Evolutionary conservation across 2,888 invertebrate species (phyloP), one percentile per base, ranked within the genome.

Genomic region (Agrenia bidenticulata): DNA sequence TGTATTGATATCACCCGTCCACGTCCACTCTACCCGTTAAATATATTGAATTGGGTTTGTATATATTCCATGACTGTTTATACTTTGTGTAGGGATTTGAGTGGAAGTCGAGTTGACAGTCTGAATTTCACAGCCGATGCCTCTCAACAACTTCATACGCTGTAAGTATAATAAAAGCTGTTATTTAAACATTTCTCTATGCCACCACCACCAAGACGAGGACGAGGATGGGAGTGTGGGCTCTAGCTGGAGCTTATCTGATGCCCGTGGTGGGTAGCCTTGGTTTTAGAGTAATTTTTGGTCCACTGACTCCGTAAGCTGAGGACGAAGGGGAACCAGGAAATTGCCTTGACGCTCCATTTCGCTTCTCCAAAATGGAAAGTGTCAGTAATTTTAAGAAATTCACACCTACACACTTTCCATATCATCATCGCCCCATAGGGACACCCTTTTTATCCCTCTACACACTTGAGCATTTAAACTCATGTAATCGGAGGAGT

Each of bases 41-140:
- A 11, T 39, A 39, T 15, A 9, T n/a, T n/a, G n/a, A n/a, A n/a
- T n/a, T n/a, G n/a, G n/a, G n/a, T n/a, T n/a, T n/a, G n/a, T 45
- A 17, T 5, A 15, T 17, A 17, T 17, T 17, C n/a, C 45, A 45
- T 19, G 15, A n/a, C n/a, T n/a, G 45, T 45, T 45, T n/a, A 17
- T 17, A 17, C 24, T 7, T 21, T 51, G 7, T 59, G 24, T 65
- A 74, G 74, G 51, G 75, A 75, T 45, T 57, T 75, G 61, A 73
- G 73, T 56, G 75, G 75, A 50, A 71, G 69, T 51, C 64, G 49
- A 26, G 61, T 75, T 21, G 57, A 56, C 51, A 53, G 53, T 26
- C 41, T 64, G 58, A 58, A 64, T 51, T 70, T 70, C 19, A 27
- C 55, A 17, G 32, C 26, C 19, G 57, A 41, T 39, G n/a, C 32